Evolutionary conservation across 2,888 invertebrate species (phyloP).

Genomic region (Pecten maximus): DNA sequence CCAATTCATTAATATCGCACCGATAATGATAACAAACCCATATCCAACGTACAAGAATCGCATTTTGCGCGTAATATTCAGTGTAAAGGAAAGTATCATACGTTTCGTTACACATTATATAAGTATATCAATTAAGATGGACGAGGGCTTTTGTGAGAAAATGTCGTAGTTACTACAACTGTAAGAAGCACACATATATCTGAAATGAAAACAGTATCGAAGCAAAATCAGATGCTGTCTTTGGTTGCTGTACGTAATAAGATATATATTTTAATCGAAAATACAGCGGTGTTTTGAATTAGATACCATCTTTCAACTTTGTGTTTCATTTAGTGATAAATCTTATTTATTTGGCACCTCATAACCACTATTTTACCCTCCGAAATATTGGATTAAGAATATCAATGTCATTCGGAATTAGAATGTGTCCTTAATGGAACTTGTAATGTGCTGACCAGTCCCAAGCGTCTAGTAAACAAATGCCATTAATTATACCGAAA

Average conservation of each 20-base stretch:
- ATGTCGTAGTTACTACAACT: no score
- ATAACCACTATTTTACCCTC: background rate
- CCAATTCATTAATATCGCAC: no score
- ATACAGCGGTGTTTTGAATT: background rate
- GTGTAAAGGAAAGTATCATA: no score
- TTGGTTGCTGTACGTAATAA: background rate
- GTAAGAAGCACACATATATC: no score
- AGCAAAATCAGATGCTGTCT: no score
- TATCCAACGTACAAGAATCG: no score
- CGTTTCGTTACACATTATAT: no score
- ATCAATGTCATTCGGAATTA: conserved; percentile 12
- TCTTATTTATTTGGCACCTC: background rate
- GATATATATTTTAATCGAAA: background rate
- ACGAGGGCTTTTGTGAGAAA: no score
- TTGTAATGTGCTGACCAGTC: background rate
- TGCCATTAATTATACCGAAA: background rate
- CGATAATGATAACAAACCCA: no score
- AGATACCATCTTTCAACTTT: background rate
- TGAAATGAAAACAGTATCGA: no score
- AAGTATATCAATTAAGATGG: no score
- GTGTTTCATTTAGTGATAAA: background rate
- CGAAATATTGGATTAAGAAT: background rate
- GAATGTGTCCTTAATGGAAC: conserved; percentile 23
- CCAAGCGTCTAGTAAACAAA: background rate
- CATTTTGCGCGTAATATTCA: no score